Evolutionary conservation across 1,140 invertebrate genomes (phyloP).

Genomic region (Euura lappo): DNA sequence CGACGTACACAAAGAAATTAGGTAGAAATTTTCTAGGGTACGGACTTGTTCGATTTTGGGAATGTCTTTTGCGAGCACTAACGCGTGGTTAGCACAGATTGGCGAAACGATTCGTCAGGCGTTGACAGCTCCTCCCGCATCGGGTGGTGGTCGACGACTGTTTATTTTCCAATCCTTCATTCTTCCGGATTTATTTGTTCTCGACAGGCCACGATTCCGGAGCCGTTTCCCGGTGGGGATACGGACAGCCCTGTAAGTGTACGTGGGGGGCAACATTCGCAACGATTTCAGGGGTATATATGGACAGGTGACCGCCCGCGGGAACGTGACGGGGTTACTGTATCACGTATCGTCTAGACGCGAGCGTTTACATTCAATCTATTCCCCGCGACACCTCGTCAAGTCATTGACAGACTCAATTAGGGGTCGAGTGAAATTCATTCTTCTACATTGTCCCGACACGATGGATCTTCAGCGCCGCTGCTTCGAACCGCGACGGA

Average conservation of each 20-base stretch:
- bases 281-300: neutral
- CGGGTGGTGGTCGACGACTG: neutral
- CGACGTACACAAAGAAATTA: constrained; percentile 20
- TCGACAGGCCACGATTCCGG: neutral
- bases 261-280: neutral
- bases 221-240: neutral
- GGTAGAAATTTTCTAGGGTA: no score
- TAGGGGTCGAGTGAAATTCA: no score
- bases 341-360: neutral
- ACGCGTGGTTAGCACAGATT: constrained; percentile 57
- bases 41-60: no score
- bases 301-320: neutral
- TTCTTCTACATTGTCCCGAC: neutral
- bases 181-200: constrained; percentile 1
- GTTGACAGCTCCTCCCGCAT: constrained; percentile 44
- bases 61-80: constrained; percentile 36
- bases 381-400: no score
- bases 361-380: no score
- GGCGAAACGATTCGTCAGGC: constrained; percentile 55
- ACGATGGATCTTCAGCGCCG: neutral
- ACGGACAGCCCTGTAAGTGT: neutral
- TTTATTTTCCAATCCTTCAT: constrained; percentile 7
- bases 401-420: no score
- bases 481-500: neutral
- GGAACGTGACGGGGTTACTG: neutral